These are phyloP conservation scores for Marmota flaviventris DNA, from an alignment of 2,113 vertebrate genomes.

Conservation along the genomic window DNA sequence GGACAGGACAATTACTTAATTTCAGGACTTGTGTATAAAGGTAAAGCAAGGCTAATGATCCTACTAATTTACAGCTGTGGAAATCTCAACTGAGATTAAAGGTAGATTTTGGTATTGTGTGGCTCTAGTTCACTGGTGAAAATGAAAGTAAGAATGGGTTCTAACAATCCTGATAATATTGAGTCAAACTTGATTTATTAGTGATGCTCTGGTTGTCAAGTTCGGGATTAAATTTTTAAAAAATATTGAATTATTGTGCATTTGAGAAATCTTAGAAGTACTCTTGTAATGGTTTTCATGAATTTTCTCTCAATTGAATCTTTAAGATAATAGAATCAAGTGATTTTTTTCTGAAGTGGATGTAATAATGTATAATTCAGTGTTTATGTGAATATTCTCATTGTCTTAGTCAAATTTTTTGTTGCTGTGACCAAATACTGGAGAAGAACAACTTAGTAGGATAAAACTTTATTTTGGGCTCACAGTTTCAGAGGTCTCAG, in stretches of 20 bases:
- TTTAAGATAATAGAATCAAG: constrained; percentile 31
- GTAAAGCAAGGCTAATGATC: background rate
- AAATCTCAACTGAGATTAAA: background rate
- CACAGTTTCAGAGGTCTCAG: too few species aligned
- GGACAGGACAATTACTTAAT: background rate
- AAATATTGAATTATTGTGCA: background rate
- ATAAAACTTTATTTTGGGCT: too few species aligned
- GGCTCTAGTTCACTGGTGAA: background rate
- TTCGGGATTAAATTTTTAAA: background rate
- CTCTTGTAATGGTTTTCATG: background rate
- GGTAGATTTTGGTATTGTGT: background rate
- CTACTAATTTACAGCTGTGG: background rate
- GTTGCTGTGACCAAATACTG: too few species aligned
- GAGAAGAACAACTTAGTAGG: too few species aligned
- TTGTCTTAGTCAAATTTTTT: too few species aligned
- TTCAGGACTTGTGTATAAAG: background rate
- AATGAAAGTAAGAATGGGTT: background rate
- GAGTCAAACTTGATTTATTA: background rate
- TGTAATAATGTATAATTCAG: background rate
- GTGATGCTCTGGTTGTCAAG: background rate
- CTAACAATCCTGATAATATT: background rate
- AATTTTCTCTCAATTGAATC: background rate
- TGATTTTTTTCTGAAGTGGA: background rate
- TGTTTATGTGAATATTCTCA: background rate
- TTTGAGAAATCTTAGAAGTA: background rate